phyloP scores from a whole-genome alignment of 1,140 invertebrate species.

The Subanguina moxae region DNA sequence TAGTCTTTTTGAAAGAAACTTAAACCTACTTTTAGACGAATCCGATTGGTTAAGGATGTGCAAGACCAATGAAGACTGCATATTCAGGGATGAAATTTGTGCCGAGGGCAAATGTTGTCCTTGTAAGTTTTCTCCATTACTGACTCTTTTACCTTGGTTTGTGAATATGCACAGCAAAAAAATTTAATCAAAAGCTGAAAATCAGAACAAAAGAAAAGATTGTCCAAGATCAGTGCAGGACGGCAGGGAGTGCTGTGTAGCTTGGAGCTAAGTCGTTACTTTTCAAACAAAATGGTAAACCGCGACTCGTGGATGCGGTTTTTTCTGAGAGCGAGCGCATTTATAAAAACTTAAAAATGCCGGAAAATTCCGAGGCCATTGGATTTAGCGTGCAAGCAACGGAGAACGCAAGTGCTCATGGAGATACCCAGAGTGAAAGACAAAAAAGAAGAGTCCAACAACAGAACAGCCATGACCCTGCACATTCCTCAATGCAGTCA shows the following conservation, averaged over 20 bases:
- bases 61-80: slow-evolving; percentile 24
- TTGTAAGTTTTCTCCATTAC: slow-evolving; percentile 21
- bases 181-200: no score
- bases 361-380: no score
- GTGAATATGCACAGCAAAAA: slow-evolving; percentile 12
- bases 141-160: no score
- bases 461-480: background rate
- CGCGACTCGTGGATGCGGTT: no score
- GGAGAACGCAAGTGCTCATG: slow-evolving; percentile 18
- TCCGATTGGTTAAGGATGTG: slow-evolving; percentile 26
- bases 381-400: slow-evolving; percentile 30
- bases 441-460: background rate
- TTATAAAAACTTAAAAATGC: no score
- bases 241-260: no score
- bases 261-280: no score
- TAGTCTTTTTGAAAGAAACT: no score
- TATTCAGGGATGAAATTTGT: slow-evolving; percentile 38
- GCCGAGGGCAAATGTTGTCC: slow-evolving; percentile 40
- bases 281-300: no score
- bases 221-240: no score
- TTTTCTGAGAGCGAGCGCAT: no score
- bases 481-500: slow-evolving; percentile 28
- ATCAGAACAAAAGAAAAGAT: no score
- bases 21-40: background rate
- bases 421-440: slow-evolving; percentile 3